Evolutionary conservation across 2,888 invertebrate genomes (phyloP).

Genomic region (Dilophus febrilis): DNA sequence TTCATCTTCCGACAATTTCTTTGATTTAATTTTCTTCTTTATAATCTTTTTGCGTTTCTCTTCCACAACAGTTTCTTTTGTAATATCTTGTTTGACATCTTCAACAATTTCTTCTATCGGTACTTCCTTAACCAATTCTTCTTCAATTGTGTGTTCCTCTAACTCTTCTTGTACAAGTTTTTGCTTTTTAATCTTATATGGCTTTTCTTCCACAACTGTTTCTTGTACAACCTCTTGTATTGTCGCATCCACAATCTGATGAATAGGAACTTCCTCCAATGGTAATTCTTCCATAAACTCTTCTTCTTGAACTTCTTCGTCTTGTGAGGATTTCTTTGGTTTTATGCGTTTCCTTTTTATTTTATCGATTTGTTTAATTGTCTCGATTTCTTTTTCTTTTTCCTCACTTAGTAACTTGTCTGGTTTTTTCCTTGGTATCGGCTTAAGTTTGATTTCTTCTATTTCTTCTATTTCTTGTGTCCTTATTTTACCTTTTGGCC

Average conservation of each 20-base stretch:
- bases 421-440: slow-evolving; percentile 29
- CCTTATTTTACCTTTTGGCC: slow-evolving; percentile 23
- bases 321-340: no score
- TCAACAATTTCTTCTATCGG: background rate
- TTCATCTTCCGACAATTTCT: no score
- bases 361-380: slow-evolving; percentile 16
- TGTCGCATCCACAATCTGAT: no score
- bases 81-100: background rate
- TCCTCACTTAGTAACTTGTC: slow-evolving; percentile 18
- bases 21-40: slow-evolving; percentile 4
- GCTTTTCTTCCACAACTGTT: slow-evolving; percentile 20
- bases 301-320: slow-evolving; percentile 21
- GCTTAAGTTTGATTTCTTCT: slow-evolving; percentile 35
- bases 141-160: slow-evolving; percentile 11
- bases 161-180: slow-evolving; percentile 12
- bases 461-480: slow-evolving; percentile 25
- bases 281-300: slow-evolving; percentile 11
- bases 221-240: slow-evolving; percentile 11
- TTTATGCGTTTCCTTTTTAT: no score
- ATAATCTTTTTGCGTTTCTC: slow-evolving; percentile 6
- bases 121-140: slow-evolving; percentile 17
- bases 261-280: no score
- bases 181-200: slow-evolving; percentile 20
- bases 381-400: slow-evolving; percentile 15
- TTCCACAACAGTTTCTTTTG: slow-evolving; percentile 4